phyloP scores from a whole-genome alignment of 2,888 invertebrate genomes.

The Tenodera sinensis region DNA sequence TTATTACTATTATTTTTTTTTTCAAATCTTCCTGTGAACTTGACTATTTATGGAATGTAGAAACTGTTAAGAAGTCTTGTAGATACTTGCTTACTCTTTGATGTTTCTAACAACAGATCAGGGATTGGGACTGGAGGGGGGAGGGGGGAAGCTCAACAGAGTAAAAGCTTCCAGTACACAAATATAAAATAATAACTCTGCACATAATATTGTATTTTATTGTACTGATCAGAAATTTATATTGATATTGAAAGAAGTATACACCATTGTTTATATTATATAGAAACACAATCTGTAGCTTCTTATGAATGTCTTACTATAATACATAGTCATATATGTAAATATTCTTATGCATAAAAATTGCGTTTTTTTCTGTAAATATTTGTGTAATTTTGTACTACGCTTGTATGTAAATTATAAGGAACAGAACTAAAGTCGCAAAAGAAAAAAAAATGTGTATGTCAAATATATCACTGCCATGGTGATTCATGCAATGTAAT shows the following conservation, averaged over 20 bases:
- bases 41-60: neutral
- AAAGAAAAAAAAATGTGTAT: neutral
- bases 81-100: neutral
- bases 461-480: neutral
- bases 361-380: neutral
- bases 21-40: neutral
- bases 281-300: neutral
- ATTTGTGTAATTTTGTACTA: conserved; percentile 3
- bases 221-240: neutral
- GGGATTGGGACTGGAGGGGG: neutral
- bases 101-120: neutral
- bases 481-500: neutral
- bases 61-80: neutral
- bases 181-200: neutral
- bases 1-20: neutral
- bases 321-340: neutral
- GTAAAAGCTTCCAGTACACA: neutral
- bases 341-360: neutral
- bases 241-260: neutral
- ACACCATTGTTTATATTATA: neutral
- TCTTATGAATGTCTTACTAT: neutral
- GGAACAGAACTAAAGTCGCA: neutral
- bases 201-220: conserved; percentile 11
- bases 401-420: neutral
- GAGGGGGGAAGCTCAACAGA: neutral